Evolutionary conservation across 2,888 invertebrate species (phyloP).

Genomic region (Sesia bembeciformis): DNA sequence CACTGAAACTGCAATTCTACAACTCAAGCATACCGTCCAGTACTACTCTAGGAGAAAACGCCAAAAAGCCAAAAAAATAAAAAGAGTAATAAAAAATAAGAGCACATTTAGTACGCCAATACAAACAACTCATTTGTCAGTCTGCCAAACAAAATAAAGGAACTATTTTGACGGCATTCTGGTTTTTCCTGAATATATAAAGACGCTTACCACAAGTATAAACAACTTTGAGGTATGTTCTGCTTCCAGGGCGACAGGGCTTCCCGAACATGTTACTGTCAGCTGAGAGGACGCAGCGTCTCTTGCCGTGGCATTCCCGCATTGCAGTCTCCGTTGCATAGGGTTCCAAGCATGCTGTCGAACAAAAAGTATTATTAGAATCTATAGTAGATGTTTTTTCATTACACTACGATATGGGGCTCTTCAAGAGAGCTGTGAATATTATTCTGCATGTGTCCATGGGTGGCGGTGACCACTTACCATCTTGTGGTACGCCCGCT

Average conservation of each 20-base stretch:
- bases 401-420: too few relatives aligned
- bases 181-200: not conserved
- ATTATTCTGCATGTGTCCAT: too few relatives aligned
- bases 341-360: slow-evolving; percentile 87
- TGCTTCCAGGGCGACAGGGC: slow-evolving; percentile 85
- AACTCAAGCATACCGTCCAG: too few relatives aligned
- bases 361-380: not conserved
- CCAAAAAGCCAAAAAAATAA: not conserved
- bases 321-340: slow-evolving; percentile 94
- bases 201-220: slow-evolving; percentile 87
- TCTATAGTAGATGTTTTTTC: too few relatives aligned
- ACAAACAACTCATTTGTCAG: not conserved
- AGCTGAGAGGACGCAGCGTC: slow-evolving; percentile 85
- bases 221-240: slow-evolving; percentile 89
- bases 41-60: too few relatives aligned
- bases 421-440: too few relatives aligned
- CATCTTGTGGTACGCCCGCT: too few relatives aligned
- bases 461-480: too few relatives aligned
- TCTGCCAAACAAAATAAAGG: not conserved
- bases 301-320: slow-evolving; percentile 88
- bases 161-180: not conserved
- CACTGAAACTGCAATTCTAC: too few relatives aligned
- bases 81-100: not conserved
- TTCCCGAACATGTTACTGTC: slow-evolving; percentile 88
- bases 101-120: not conserved